A percentile compares a stretch with the other conserved stretches of the same genome.
Evolutionary conservation across 30 jellyfish, hydroid and myxozoan genomes (phyloP).

Genomic region (Hydra vulgaris): DNA sequence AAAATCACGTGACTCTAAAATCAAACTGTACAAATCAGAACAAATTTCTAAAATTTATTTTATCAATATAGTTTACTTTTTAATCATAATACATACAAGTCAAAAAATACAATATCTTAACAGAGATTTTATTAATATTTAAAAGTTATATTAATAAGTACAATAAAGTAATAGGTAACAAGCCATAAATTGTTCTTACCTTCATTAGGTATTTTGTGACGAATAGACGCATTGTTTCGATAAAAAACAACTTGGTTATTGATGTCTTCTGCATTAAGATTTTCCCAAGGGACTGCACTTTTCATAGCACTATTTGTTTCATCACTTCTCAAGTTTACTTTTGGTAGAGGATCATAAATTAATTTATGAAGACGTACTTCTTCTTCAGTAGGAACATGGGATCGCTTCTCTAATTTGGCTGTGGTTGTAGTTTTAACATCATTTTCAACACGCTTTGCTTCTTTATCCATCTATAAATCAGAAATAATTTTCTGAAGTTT

Average conservation of each 20-base stretch:
- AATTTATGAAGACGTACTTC: slow-evolving; percentile 23
- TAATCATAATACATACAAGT: background rate
- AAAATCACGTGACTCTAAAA: background rate
- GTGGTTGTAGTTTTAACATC: background rate
- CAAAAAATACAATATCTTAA: background rate
- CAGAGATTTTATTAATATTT: background rate
- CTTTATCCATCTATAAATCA: background rate
- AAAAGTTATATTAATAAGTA: too few species aligned
- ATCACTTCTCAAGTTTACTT: slow-evolving; percentile 39
- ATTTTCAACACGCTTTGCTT: background rate
- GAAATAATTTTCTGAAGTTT: background rate
- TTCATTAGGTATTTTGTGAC: background rate
- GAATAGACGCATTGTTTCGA: background rate
- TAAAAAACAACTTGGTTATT: background rate
- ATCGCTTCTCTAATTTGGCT: slow-evolving; percentile 18
- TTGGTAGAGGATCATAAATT: slow-evolving; percentile 45
- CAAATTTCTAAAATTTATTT: background rate
- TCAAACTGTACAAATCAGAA: too few species aligned
- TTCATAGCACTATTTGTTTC: slow-evolving; percentile 33
- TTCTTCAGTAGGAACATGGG: slow-evolving; percentile 32
- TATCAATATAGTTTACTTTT: background rate
- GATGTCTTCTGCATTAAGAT: background rate
- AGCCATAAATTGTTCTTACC: background rate
- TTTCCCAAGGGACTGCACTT: slow-evolving; percentile 49
- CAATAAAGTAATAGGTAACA: background rate